Conservation (phyloP, 2,888 invertebrate species). For the Syritta pipiens region DNA sequence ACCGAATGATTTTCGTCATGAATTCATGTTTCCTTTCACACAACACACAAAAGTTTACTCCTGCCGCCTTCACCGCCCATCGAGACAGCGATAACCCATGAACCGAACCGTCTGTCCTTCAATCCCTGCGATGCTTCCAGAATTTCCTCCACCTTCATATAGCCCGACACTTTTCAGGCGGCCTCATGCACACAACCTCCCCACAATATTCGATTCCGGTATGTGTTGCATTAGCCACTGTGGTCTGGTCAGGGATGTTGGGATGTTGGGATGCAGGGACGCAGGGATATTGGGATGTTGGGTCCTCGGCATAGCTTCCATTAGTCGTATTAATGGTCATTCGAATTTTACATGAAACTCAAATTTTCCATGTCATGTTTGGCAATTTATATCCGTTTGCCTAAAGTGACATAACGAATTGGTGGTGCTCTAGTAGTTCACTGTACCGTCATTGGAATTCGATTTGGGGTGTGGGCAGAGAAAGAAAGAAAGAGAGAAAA, state of each 20-base stretch:
- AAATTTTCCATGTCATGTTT: slow-evolving; percentile 55
- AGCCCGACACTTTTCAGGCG: too few species aligned
- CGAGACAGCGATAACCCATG: not conserved
- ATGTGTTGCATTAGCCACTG: slow-evolving; percentile 17
- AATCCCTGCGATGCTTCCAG: not conserved
- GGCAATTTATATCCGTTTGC: slow-evolving; percentile 62
- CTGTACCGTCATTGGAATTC: not conserved
- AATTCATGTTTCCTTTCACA: slow-evolving; percentile 36
- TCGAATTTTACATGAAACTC: slow-evolving; percentile 69
- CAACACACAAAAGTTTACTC: slow-evolving; percentile 36
- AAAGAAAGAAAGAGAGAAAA: not conserved
- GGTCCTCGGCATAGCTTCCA: slow-evolving; percentile 40
- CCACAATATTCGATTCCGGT: slow-evolving; percentile 3
- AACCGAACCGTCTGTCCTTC: slow-evolving; percentile 16
- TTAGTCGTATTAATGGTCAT: slow-evolving; percentile 70
- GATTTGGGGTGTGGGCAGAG: not conserved
- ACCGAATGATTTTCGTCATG: slow-evolving; percentile 17
- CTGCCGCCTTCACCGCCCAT: not conserved
- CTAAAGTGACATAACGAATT: slow-evolving; percentile 61
- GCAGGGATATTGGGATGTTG: too few species aligned
- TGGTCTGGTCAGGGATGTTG: not conserved
- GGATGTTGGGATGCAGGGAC: too few species aligned
- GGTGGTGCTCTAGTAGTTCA: slow-evolving; percentile 15
- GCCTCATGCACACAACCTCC: too few species aligned
- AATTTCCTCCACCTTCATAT: too few species aligned